Evolutionary conservation across 2,888 invertebrate species (phyloP), one percentile per base, ranked within the genome.

Genomic region (Allygus modestus): DNA sequence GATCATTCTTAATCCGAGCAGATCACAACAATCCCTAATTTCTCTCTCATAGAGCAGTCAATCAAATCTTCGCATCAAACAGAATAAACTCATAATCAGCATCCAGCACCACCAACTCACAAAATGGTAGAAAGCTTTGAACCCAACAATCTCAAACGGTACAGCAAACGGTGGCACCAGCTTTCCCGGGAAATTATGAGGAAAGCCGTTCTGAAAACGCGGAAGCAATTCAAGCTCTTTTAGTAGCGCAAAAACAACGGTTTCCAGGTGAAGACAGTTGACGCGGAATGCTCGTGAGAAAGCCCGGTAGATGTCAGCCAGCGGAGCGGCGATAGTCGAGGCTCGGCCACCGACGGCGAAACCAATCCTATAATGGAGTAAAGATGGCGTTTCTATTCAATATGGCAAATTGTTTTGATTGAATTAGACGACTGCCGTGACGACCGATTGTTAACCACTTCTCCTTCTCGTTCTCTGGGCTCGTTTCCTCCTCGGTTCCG

Each of bases 331-430:
- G 43, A 46, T n/a, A 28, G 41, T 28, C 51, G 23, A 75, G 81
- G 83, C 75, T 83, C 77, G 85, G 85, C 85, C 86, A 77, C 86
- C 85, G 81, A 84, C 86, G 69, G 86, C 83, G 86, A 83, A 85
- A 85, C 86, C 86, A 86, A 86, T 86, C 82, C 83, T 75, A 86
- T 86, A 86, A 86, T 86, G 77, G 86, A 85, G 83, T 85, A 86
- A 86, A 86, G 86, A 86, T 86, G 86, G 86, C 86, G 85, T 86
- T 83, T 83, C 83, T 83, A 83, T 83, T 83, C 83, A 83, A 83
- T 83, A 83, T 83, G 83, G 83, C 83, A 73, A 83, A 83, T 83
- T 83, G 83, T 83, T 83, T 83, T 83, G 83, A 83, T 83, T 83
- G 83, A 83, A 83, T 83, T 83, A 83, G 46, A 73, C 73, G 83